phyloP scores from a whole-genome alignment of 2,888 invertebrate genomes.

The Microctonus hyperodae region DNA sequence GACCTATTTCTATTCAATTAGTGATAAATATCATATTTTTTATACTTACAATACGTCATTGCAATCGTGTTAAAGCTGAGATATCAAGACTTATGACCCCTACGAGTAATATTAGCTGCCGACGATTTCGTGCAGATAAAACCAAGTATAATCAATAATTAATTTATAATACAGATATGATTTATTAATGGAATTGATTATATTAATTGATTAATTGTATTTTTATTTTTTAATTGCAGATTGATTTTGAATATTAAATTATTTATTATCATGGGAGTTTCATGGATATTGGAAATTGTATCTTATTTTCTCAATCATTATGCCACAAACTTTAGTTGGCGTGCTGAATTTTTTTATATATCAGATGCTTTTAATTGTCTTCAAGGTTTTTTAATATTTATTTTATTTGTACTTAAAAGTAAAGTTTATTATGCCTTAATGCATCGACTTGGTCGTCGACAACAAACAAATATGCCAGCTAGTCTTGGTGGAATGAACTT shows the following conservation, averaged over 20 bases:
- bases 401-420: conserved; percentile 75
- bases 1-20: conserved; percentile 72
- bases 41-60: conserved; percentile 73
- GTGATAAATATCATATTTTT: conserved; percentile 74
- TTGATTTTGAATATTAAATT: conserved; percentile 76
- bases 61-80: conserved; percentile 77
- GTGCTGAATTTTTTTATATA: conserved; percentile 57
- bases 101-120: conserved; percentile 68
- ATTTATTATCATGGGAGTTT: conserved; percentile 81
- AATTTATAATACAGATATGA: not conserved
- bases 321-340: conserved; percentile 42
- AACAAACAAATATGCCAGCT: conserved; percentile 5
- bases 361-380: conserved; percentile 74
- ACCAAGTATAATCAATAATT: conserved; percentile 66
- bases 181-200: not conserved
- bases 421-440: conserved; percentile 70
- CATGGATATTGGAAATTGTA: conserved; percentile 74
- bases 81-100: conserved; percentile 74
- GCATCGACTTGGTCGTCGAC: conserved; percentile 62
- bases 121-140: conserved; percentile 72
- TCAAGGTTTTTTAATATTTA: conserved; percentile 76
- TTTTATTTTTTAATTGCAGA: conserved; percentile 62
- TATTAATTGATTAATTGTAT: not conserved
- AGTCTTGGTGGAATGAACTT: conserved; percentile 38
- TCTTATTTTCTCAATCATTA: conserved; percentile 68